These are phyloP conservation scores for Ia io DNA, from an alignment of 2,113 vertebrate genomes.

Conservation along the genomic window DNA sequence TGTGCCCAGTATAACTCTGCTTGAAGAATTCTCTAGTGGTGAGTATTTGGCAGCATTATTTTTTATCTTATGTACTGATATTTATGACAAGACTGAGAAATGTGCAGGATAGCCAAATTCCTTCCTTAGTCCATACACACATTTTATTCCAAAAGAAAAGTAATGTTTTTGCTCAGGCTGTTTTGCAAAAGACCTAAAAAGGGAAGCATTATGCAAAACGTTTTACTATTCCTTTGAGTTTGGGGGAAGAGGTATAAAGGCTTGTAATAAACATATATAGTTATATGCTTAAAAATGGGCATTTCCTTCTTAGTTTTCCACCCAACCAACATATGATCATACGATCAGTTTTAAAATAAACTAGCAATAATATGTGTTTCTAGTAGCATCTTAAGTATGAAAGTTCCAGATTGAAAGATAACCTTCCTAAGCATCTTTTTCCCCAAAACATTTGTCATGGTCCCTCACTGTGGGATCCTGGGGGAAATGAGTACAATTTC, in stretches of 20 bases:
- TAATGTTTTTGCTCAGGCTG: not conserved
- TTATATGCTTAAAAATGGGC: not conserved
- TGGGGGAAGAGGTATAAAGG: not conserved
- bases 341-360: conserved; percentile 6
- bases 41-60: not conserved
- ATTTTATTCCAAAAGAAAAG: conserved; percentile 37
- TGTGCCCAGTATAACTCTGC: not conserved
- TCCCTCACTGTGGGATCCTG: not conserved
- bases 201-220: not conserved
- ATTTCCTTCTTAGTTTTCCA: not conserved
- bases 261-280: not conserved
- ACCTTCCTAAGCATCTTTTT: not conserved
- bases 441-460: not conserved
- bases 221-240: conserved; percentile 5
- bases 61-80: conserved; percentile 9
- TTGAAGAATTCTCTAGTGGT: conserved; percentile 23
- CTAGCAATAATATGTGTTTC: not conserved
- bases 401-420: not conserved
- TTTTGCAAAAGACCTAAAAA: conserved; percentile 22
- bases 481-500: not conserved
- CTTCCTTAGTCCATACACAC: not conserved
- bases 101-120: not conserved
- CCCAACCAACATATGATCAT: not conserved
- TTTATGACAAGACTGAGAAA: conserved; percentile 42
- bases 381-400: conserved; percentile 12